Conservation (phyloP, 2,797 vertebrate genomes). For the Threskiornis aethiopicus region DNA sequence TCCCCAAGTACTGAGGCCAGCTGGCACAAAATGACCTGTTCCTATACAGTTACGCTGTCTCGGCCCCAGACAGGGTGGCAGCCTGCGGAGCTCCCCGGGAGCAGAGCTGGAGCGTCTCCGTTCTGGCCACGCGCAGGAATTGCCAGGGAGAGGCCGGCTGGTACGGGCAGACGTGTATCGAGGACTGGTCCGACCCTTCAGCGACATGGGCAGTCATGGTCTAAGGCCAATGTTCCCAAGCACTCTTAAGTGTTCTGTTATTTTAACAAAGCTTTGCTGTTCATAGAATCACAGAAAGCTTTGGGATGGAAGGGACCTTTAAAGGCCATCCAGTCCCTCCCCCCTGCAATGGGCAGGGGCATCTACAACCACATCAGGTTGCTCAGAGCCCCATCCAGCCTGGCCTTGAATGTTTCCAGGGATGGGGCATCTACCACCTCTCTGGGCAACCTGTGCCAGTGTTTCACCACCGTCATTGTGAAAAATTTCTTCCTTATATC, state of each 20-base stretch:
- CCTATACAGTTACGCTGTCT: fast-evolving
- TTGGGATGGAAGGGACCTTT: too few relatives aligned
- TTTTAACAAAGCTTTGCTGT: neutral
- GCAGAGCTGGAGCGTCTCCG: fast-evolving
- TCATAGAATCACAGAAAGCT: neutral
- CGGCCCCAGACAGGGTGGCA: too few relatives aligned
- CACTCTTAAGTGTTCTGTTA: neutral
- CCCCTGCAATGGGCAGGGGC: too few relatives aligned
- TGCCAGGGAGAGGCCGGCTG: neutral
- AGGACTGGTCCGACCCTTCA: fast-evolving
- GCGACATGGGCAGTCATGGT: neutral
- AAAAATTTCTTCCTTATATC: too few relatives aligned
- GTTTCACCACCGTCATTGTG: too few relatives aligned
- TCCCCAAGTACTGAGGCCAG: neutral
- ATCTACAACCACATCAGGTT: too few relatives aligned
- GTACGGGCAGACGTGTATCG: fast-evolving
- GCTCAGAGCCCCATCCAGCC: too few relatives aligned
- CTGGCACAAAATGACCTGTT: neutral
- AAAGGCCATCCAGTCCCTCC: too few relatives aligned
- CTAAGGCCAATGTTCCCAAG: neutral
- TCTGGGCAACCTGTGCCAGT: too few relatives aligned
- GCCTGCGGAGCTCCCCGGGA: too few relatives aligned
- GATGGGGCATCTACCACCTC: too few relatives aligned
- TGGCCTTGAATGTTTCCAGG: too few relatives aligned
- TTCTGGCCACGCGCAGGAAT: fast-evolving